These are phyloP conservation scores for Bothrops jararaca DNA, from an alignment of 2,113 vertebrate species.

Conservation along the genomic window DNA sequence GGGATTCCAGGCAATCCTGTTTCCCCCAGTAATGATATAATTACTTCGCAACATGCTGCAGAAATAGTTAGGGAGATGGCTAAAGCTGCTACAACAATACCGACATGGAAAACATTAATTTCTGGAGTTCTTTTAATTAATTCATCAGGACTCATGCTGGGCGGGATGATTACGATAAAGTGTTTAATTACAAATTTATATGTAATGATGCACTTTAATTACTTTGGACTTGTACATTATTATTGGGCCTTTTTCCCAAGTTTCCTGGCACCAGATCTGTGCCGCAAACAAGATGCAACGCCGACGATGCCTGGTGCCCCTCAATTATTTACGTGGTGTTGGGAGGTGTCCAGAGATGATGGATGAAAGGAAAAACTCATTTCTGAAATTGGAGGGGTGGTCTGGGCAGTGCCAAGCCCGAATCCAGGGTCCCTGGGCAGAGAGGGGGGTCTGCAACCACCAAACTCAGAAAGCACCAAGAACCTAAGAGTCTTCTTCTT, in stretches of 20 bases:
- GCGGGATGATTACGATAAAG: conserved; percentile 87
- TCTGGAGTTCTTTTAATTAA: conserved; percentile 89
- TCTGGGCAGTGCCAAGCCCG: conserved; percentile 23
- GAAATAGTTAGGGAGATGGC: conserved; percentile 65
- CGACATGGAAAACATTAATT: conserved; percentile 85
- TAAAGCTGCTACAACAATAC: conserved; percentile 76
- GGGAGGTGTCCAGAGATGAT: conserved; percentile 60
- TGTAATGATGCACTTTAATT: conserved; percentile 90
- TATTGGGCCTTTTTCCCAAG: conserved; percentile 85
- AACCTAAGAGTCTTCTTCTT: not conserved
- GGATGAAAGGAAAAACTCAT: conserved; percentile 34
- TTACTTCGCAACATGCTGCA: conserved; percentile 73
- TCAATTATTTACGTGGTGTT: conserved; percentile 73
- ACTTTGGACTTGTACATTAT: conserved; percentile 87
- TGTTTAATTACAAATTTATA: conserved; percentile 96
- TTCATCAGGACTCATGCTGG: conserved; percentile 85
- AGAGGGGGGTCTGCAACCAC: conserved; percentile 3
- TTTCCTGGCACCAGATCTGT: conserved; percentile 69
- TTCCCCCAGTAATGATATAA: conserved; percentile 67
- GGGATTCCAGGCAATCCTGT: conserved; percentile 63
- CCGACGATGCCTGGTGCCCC: conserved; percentile 62
- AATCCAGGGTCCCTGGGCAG: conserved; percentile 18
- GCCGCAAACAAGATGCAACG: conserved; percentile 56
- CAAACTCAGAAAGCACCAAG: not conserved
- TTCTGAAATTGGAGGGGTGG: conserved; percentile 38